A percentile compares a stretch with the other conserved stretches of the same genome.
phyloP scores from a whole-genome alignment of 2,888 invertebrate genomes.

The Drosophila kokeensis region DNA sequence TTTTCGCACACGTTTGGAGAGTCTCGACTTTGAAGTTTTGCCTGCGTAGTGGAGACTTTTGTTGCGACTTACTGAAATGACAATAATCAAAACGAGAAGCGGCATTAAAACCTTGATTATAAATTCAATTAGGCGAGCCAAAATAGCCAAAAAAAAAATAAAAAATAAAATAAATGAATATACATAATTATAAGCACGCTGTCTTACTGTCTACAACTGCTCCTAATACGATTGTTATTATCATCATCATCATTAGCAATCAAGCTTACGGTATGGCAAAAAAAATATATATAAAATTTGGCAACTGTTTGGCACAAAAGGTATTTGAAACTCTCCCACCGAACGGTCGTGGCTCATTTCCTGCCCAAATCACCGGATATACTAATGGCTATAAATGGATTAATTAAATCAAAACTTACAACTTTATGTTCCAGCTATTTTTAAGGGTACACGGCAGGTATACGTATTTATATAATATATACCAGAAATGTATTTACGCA shows the following conservation, averaged over 20 bases:
- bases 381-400: conserved; percentile 71
- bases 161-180: conserved; percentile 22
- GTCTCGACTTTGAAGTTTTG: conserved; percentile 60
- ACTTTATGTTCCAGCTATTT: conserved; percentile 25
- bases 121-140: conserved; percentile 72
- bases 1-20: conserved; percentile 65
- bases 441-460: conserved; percentile 6
- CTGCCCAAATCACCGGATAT: conserved; percentile 68
- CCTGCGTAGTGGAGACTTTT: conserved; percentile 45
- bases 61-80: conserved; percentile 65
- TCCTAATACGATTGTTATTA: conserved; percentile 42
- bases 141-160: conserved; percentile 10
- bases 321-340: conserved; percentile 43
- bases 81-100: conserved; percentile 54
- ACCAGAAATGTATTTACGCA: conserved; percentile 1
- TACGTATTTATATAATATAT: background rate
- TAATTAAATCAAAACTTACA: conserved; percentile 65
- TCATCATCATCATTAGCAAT: conserved; percentile 51
- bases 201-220: conserved; percentile 43
- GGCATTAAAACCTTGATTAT: conserved; percentile 77
- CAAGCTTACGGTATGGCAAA: conserved; percentile 47
- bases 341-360: conserved; percentile 53
- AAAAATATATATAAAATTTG: conserved; percentile 24
- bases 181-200: conserved; percentile 24
- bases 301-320: conserved; percentile 34